Conservation (phyloP, 2,888 invertebrate species). For the Ceraclea dissimilis region DNA sequence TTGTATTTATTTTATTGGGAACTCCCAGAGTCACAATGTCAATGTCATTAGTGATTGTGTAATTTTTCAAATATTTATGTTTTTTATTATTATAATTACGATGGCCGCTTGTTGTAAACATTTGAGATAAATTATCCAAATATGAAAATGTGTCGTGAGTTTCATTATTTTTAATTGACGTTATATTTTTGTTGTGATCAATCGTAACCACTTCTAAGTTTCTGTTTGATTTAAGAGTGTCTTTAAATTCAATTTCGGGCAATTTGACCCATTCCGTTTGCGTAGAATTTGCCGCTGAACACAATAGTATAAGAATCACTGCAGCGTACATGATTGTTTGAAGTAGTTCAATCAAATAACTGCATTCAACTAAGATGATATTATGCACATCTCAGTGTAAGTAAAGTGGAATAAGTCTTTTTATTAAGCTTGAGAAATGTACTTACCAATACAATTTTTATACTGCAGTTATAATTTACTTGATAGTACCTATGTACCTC, state of each 20-base stretch:
- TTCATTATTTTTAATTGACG: too few species aligned
- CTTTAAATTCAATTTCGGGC: slow-evolving; percentile 3
- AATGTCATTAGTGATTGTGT: background rate
- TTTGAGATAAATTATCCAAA: background rate
- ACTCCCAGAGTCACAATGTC: background rate
- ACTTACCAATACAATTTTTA: too few species aligned
- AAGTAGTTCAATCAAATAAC: too few species aligned
- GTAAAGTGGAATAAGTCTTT: too few species aligned
- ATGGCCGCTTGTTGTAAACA: slow-evolving; percentile 2
- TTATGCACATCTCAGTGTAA: too few species aligned
- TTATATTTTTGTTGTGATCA: background rate
- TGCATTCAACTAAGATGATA: too few species aligned
- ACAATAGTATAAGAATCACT: background rate
- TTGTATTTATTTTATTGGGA: background rate
- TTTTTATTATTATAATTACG: too few species aligned
- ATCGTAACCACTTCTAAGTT: background rate
- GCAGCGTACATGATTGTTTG: background rate
- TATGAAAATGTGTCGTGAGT: background rate
- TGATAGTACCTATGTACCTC: too few species aligned
- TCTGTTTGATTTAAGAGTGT: background rate
- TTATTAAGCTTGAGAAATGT: too few species aligned
- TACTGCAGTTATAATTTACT: too few species aligned
- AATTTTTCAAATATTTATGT: background rate
- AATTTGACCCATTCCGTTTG: slow-evolving; percentile 10
- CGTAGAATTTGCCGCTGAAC: background rate